Evolutionary conservation across 2,888 invertebrate genomes (phyloP), one percentile per base, ranked within the genome.

Genomic region (Aspidiotus rigidus): DNA sequence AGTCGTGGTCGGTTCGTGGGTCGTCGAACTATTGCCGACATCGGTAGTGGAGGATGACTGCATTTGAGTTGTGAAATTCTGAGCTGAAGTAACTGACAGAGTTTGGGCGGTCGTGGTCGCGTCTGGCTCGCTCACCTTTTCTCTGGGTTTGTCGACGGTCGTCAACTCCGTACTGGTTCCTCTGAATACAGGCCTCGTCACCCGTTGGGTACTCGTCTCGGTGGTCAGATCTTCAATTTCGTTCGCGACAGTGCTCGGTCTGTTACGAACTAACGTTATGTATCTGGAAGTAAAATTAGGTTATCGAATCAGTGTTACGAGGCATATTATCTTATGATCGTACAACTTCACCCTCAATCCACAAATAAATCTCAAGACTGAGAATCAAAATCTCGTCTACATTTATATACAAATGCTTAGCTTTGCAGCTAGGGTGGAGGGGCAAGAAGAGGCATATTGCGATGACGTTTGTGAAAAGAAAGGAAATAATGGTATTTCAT

Each of bases 251-350:
- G 60, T 17, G 15, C 39, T 60, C 0, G 57, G 66, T 70, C 79
- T 75, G 70, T 78, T 78, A 49, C 80, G 77, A 64, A 78, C 77
- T 13, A 78, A 74, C 62, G 76, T 79, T 16, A 78, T 76, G 73
- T 81, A 81, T 57, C 66, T 66, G 39, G 11, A 66, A 60, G 9
- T 3, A n/a, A 28, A 28, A 28, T 28, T 28, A 28, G 28, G 28
- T 28, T 28, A 5, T 28, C 28, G 28, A 28, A 28, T 28, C 28
- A 28, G 28, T 28, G 28, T 28, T 28, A 28, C 28, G 5, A 28
- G 5, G 28, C 2, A 3, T 28, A 28, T 3, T 1, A 28, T 28
- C 5, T 28, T 28, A 28, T 3, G 28, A 28, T 28, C 5, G 28
- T 28, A 28, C 5, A 28, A 28, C 5, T 28, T 28, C 28, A 3